A percentile compares a stretch with the other conserved stretches of the same genome.
phyloP scores from a whole-genome alignment of 2,797 vertebrate species.

The Labroides dimidiatus region DNA sequence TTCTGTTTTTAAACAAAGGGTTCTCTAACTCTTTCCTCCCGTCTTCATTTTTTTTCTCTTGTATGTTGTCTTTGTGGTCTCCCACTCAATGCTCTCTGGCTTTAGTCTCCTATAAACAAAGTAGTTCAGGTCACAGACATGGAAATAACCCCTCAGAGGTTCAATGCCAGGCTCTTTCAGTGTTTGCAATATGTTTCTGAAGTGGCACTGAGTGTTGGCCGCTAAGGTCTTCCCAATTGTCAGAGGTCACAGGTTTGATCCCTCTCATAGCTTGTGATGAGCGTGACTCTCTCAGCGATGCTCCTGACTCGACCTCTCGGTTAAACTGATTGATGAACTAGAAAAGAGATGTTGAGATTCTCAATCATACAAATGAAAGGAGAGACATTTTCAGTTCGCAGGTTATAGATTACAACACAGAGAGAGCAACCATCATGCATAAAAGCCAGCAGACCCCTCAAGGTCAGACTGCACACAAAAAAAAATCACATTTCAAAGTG shows the following conservation, averaged over 20 bases:
- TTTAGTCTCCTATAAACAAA: conserved; percentile 39
- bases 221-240: conserved; percentile 42
- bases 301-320: conserved; percentile 31
- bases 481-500: not conserved
- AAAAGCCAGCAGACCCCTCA: not conserved
- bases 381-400: conserved; percentile 5
- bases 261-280: conserved; percentile 37
- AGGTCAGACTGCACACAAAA: not conserved
- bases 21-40: not conserved
- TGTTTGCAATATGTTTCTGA: conserved; percentile 38
- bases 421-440: not conserved
- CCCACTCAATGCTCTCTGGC: conserved; percentile 12
- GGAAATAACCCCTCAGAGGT: conserved; percentile 37
- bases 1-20: conserved; percentile 1
- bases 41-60: not conserved
- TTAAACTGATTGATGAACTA: conserved; percentile 28
- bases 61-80: not conserved
- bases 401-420: conserved; percentile 8
- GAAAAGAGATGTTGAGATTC: conserved; percentile 38
- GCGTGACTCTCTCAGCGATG: conserved; percentile 29
- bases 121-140: conserved; percentile 51
- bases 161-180: conserved; percentile 32
- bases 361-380: conserved; percentile 32
- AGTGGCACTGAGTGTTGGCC: conserved; percentile 32
- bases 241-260: conserved; percentile 55